Base-by-base conservation (phyloP, 2,888 invertebrate species). In the Eupeodes latifasciatus region DNA sequence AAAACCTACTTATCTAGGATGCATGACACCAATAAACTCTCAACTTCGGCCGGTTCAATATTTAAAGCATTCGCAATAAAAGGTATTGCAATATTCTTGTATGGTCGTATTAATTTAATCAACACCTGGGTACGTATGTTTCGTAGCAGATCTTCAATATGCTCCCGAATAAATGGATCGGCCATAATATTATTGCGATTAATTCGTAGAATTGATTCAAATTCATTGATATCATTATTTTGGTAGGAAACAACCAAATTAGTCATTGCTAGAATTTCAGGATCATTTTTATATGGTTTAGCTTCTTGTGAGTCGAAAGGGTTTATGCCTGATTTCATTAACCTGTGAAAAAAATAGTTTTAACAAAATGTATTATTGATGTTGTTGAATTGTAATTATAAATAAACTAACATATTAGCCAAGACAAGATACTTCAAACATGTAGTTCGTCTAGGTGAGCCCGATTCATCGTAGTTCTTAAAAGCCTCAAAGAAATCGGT, bases 291-390 rank as follows among this genome's bases (percentile, higher is more conserved):
- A 93, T 99, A 99, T 0, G 99, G 99, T 93, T 99, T 99, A 0
- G 99, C 99, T 94, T 99, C 99, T 95, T 99, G 99, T 0, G 99
- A 99, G 94, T 99, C 99, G 94, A 99, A 99, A 0, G 99, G 99
- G 94, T 99, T 99, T 90, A 99, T 99, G 53, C 98, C 99, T 5
- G 99, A 99, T 93, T 99, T 99, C 99, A 99, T 99, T 90, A 99
- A 94, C 98, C 97, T 98, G 91, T 0, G 64, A 75, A 67, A 11
- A 10, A 5, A 1, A 10, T 12, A 27, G 0, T 6, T 34, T 49
- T 71, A 10, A 59, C 6, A 36, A 5, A 16, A 6, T 27, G 2
- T 34, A 6, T 3, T 14, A 36, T 1, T 1, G 1, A 3, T 6
- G 9, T 5, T 27, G 1, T 27, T 27, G 27, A 3, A 27, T 27